These are phyloP conservation scores for Scalopus aquaticus DNA, from an alignment of 2,113 vertebrate species.

Conservation along the genomic window DNA sequence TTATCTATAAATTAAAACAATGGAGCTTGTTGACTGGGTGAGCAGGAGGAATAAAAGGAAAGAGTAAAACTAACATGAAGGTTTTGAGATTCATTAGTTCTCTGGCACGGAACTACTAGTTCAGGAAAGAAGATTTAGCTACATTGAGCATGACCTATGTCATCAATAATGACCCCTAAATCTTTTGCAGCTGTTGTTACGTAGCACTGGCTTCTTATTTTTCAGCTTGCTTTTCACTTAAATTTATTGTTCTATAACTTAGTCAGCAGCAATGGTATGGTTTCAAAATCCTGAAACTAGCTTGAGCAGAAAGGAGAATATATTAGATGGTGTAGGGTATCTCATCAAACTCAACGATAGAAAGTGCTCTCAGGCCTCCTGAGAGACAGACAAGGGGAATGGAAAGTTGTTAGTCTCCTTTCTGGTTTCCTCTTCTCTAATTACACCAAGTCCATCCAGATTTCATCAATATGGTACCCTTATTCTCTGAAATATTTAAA, in stretches of 20 bases:
- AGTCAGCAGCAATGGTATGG: neutral
- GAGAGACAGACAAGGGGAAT: neutral
- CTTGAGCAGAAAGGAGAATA: neutral
- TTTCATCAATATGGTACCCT: neutral
- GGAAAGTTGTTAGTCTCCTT: neutral
- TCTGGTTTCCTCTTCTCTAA: neutral
- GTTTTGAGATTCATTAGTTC: neutral
- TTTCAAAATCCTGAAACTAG: conserved; percentile 28
- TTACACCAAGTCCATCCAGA: neutral
- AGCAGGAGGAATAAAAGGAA: neutral
- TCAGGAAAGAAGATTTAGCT: conserved; percentile 8
- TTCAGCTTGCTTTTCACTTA: neutral
- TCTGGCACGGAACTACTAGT: neutral
- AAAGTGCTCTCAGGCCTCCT: neutral
- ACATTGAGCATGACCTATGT: neutral
- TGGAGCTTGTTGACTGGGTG: neutral
- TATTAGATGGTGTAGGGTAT: neutral
- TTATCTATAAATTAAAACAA: conserved; percentile 44
- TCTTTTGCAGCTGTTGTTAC: neutral
- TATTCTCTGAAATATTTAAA: neutral
- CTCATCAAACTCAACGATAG: neutral
- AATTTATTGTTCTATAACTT: conserved; percentile 39
- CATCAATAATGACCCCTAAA: conserved; percentile 3
- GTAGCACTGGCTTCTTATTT: neutral
- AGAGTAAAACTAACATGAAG: conserved; percentile 2